These are phyloP conservation scores for Holocentrus rufus DNA, from an alignment of 2,797 vertebrate species.

Conservation along the genomic window DNA sequence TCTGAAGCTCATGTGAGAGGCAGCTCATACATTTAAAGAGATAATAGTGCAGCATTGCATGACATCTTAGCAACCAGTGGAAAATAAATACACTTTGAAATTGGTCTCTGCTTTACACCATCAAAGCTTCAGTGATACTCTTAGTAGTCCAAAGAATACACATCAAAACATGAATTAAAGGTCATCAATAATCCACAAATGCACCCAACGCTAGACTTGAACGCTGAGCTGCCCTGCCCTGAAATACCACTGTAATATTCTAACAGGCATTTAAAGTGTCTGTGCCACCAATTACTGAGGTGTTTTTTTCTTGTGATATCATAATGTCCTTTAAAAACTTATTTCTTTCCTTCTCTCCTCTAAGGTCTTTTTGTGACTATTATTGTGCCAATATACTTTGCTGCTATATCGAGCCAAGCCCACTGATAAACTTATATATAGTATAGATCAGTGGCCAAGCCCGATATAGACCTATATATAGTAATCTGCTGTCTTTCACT, in stretches of 20 bases:
- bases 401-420: conserved; percentile 34
- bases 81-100: background rate
- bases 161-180: conserved; percentile 17
- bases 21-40: background rate
- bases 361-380: conserved; percentile 55
- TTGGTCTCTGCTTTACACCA: conserved; percentile 6
- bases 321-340: conserved; percentile 47
- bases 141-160: conserved; percentile 29
- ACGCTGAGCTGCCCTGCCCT: conserved; percentile 23
- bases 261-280: conserved; percentile 34
- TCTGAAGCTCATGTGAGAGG: no score
- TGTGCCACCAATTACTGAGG: conserved; percentile 44
- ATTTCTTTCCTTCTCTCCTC: background rate
- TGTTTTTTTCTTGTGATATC: conserved; percentile 59
- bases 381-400: conserved; percentile 44
- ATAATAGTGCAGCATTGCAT: background rate
- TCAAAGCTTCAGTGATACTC: background rate
- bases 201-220: conserved; percentile 42
- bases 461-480: background rate
- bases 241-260: conserved; percentile 44
- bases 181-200: conserved; percentile 23
- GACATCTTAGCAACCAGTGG: background rate
- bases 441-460: background rate
- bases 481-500: conserved; percentile 44
- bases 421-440: no score